A percentile compares a stretch with the other conserved stretches of the same genome.
Evolutionary conservation across 2,888 invertebrate species (phyloP).

Genomic region (Drosophila neotestacea): DNA sequence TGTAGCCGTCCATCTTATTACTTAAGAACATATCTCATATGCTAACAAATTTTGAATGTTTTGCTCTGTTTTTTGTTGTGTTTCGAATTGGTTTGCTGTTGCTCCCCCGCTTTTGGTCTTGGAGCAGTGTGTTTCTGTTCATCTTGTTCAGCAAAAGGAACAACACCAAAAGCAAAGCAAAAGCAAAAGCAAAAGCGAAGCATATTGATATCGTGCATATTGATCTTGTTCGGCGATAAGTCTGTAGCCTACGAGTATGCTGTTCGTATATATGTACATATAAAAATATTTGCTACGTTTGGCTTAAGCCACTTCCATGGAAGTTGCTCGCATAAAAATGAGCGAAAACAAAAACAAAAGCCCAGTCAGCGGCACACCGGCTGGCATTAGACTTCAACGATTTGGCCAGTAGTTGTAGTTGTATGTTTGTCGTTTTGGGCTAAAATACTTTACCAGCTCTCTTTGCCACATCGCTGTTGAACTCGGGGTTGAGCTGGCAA

Average conservation of each 20-base stretch:
- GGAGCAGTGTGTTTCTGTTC: slow-evolving; percentile 33
- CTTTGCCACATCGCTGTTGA: slow-evolving; percentile 66
- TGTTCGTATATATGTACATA: slow-evolving; percentile 51
- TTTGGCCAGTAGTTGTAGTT: slow-evolving; percentile 60
- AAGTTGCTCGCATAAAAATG: slow-evolving; percentile 75
- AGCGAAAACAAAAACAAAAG: slow-evolving; percentile 38
- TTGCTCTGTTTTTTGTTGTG: slow-evolving; percentile 20
- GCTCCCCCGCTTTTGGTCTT: slow-evolving; percentile 34
- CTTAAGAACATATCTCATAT: slow-evolving; percentile 27
- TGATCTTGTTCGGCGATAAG: slow-evolving; percentile 85
- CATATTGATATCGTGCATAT: slow-evolving; percentile 85
- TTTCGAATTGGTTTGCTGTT: neutral
- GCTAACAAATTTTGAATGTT: slow-evolving; percentile 35
- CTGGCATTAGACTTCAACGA: slow-evolving; percentile 64
- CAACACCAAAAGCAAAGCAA: slow-evolving; percentile 46
- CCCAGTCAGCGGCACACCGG: slow-evolving; percentile 39
- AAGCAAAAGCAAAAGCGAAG: slow-evolving; percentile 46
- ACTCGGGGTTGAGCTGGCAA: slow-evolving; percentile 75
- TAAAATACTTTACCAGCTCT: slow-evolving; percentile 44
- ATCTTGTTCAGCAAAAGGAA: slow-evolving; percentile 41
- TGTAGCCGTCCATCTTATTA: neutral
- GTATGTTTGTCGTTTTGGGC: slow-evolving; percentile 39
- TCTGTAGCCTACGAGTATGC: slow-evolving; percentile 59
- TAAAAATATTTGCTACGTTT: slow-evolving; percentile 73
- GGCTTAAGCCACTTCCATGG: slow-evolving; percentile 84